These are phyloP conservation scores for Mya arenaria DNA, from an alignment of 1,140 invertebrate genomes.

Conservation along the genomic window DNA sequence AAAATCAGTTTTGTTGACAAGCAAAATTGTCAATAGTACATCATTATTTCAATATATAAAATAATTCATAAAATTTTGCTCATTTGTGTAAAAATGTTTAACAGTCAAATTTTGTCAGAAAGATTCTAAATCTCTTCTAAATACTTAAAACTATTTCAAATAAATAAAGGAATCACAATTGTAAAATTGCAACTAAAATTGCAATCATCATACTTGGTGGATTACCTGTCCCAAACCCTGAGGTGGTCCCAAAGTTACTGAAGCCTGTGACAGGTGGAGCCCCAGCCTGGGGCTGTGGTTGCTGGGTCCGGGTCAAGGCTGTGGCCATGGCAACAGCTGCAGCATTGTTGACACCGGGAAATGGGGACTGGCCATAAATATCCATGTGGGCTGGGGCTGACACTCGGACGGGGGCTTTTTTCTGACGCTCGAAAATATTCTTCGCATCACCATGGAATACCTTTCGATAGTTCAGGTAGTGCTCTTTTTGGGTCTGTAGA, in stretches of 20 bases:
- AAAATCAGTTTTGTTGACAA: too few species aligned
- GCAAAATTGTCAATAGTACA: too few species aligned
- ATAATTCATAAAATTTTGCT: too few species aligned
- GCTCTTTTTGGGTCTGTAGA: constrained; percentile 88
- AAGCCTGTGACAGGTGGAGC: constrained; percentile 66
- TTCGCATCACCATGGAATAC: constrained; percentile 89
- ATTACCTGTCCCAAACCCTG: constrained; percentile 54
- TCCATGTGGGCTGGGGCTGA: constrained; percentile 60
- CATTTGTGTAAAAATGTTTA: too few species aligned
- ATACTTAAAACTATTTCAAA: too few species aligned
- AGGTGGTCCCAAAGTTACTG: constrained; percentile 21
- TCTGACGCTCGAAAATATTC: constrained; percentile 88
- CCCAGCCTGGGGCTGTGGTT: constrained; percentile 54
- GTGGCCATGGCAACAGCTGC: constrained; percentile 82
- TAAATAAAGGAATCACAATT: too few species aligned
- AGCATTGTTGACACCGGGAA: constrained; percentile 83
- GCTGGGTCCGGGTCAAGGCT: constrained; percentile 82
- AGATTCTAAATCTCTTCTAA: too few species aligned
- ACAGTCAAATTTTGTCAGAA: too few species aligned
- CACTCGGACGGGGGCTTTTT: constrained; percentile 69
- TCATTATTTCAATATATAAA: too few species aligned
- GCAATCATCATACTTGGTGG: too few species aligned
- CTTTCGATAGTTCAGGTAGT: constrained; percentile 90
- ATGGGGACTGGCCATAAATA: constrained; percentile 84
- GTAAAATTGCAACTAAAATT: too few species aligned